Evolutionary conservation across 1,140 invertebrate genomes (phyloP).

Genomic region (Pomphorhynchus laevis): DNA sequence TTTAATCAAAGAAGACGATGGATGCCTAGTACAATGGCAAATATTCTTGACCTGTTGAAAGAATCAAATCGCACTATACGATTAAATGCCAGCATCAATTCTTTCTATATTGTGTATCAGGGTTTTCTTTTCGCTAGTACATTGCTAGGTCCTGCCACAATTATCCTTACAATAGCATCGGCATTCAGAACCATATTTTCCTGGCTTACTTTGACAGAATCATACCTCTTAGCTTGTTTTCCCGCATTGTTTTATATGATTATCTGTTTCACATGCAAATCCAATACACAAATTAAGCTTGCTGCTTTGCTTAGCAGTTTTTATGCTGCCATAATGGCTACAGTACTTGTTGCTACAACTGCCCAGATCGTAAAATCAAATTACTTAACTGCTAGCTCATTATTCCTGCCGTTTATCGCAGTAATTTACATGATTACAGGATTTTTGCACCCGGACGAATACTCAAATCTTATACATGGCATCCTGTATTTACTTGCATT

Average conservation of each 20-base stretch:
- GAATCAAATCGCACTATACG: constrained; percentile 23
- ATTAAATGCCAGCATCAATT: constrained; percentile 27
- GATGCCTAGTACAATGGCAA: constrained; percentile 31
- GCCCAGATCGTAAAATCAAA: constrained; percentile 12
- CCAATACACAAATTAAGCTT: constrained; percentile 20
- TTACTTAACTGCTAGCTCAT: constrained; percentile 15
- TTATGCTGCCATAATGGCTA: constrained; percentile 18
- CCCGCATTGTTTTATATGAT: constrained; percentile 23
- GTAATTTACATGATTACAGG: constrained; percentile 15
- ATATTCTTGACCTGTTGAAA: constrained; percentile 28
- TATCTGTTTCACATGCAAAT: constrained; percentile 20
- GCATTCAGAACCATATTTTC: constrained; percentile 25
- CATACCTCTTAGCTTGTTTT: constrained; percentile 19
- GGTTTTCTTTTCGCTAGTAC: constrained; percentile 25
- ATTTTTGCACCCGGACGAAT: constrained; percentile 16
- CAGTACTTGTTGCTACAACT: constrained; percentile 16
- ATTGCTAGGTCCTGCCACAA: constrained; percentile 28
- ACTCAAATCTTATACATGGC: constrained; percentile 15
- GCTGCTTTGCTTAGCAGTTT: constrained; percentile 16
- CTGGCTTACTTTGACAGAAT: constrained; percentile 20
- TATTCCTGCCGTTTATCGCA: constrained; percentile 14
- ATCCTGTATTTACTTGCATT: constrained; percentile 16
- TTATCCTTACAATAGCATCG: constrained; percentile 28
- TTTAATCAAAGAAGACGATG: constrained; percentile 26
- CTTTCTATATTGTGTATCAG: constrained; percentile 24